Evolutionary conservation across 1,140 invertebrate species (phyloP), one percentile per base, ranked within the genome.

Genomic region (Trissolcus basalis): DNA sequence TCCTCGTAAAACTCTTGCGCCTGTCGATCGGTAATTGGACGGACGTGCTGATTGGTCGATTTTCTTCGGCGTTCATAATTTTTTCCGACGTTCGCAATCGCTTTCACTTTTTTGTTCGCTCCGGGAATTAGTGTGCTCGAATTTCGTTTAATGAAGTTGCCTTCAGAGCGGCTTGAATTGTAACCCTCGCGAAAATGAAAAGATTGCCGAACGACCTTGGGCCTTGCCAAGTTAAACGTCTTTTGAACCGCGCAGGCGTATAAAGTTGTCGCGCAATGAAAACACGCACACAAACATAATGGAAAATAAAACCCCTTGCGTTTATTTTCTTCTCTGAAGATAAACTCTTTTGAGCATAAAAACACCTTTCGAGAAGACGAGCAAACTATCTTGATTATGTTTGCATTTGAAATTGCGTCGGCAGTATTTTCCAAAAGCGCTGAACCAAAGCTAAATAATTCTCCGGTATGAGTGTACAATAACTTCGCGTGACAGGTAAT

Each of bases 21-120:
- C 32, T 49, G 47, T 4, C 49, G 36, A n/a, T n/a, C 11, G 10
- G 56, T 48, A 49, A 56, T 50, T 56, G 36, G 27, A 56, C 27
- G 43, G 33, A 4, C 43, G 41, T 14, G 41, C 43, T 47, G 6
- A 56, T 47, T 47, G 41, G 43, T 19, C 43, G 5, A 49, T 49
- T 32, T n/a, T 44, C 6, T 39, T 11, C 12, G 11, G 13, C 7
- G 43, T 44, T 44, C 43, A 12, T 14, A 12, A 44, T 44, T 44
- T 44, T 27, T 44, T 44, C 43, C 11, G 11, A 13, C 13, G 12
- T 44, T 1, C n/a, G n/a, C 43, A 44, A 12, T 7, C 43, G 13
- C 43, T 44, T 44, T 44, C 43, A 44, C 43, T 44, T 27, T 27
- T 27, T 27, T 27, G n/a, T n/a, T 27, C 19, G 19, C 19, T 27